Evolutionary conservation across 1,140 invertebrate genomes (phyloP).

Genomic region (Trachymyrmex cornetzi): DNA sequence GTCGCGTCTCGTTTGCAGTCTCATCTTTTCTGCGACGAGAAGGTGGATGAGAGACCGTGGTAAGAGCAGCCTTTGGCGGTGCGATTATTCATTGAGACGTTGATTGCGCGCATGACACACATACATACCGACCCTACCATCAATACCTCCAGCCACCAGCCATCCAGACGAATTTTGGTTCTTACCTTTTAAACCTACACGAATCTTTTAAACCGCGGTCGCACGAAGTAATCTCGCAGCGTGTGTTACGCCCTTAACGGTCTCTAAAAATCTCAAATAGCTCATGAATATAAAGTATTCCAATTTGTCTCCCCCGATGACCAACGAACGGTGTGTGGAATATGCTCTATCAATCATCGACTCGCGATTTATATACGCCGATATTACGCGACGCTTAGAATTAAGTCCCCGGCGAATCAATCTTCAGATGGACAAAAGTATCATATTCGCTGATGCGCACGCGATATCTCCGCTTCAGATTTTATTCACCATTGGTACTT

Average conservation of each 20-base stretch:
- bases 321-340: slow-evolving; percentile 6
- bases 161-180: slow-evolving; percentile 56
- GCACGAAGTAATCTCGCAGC: slow-evolving; percentile 2
- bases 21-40: slow-evolving; percentile 44
- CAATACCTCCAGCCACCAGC: neutral
- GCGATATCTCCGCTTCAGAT: slow-evolving; percentile 33
- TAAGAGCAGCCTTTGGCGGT: slow-evolving; percentile 59
- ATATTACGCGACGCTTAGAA: slow-evolving; percentile 53
- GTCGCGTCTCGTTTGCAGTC: slow-evolving; percentile 53
- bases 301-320: slow-evolving; percentile 49
- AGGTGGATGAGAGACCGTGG: slow-evolving; percentile 42
- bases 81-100: slow-evolving; percentile 73
- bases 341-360: slow-evolving; percentile 37
- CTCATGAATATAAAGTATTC: slow-evolving; percentile 55
- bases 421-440: slow-evolving; percentile 40
- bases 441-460: slow-evolving; percentile 12
- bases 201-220: slow-evolving; percentile 5
- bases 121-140: slow-evolving; percentile 49
- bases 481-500: slow-evolving; percentile 37
- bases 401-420: slow-evolving; percentile 45
- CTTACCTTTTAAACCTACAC: slow-evolving; percentile 19
- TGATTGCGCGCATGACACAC: slow-evolving; percentile 71
- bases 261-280: slow-evolving; percentile 17
- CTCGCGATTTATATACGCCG: slow-evolving; percentile 35
- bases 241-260: neutral